phyloP scores from a whole-genome alignment of 2,888 invertebrate species.

The Lepidochrysops patricia region DNA sequence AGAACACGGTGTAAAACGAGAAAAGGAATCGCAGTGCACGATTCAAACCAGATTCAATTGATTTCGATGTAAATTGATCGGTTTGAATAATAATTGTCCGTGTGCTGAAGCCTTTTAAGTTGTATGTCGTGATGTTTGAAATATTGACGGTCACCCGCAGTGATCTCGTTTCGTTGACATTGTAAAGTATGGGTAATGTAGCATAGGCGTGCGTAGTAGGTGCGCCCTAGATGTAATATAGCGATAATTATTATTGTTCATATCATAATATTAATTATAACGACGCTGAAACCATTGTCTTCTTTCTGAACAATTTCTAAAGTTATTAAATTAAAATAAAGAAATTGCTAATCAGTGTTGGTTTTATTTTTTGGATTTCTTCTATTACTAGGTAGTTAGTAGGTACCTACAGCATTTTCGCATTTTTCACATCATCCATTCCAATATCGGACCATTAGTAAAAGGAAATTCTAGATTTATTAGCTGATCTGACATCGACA shows the following conservation, averaged over 20 bases:
- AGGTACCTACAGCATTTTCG: too few relatives aligned
- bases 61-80: too few relatives aligned
- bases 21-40: too few relatives aligned
- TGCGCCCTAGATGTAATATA: conserved; percentile 68
- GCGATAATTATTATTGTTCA: conserved; percentile 77
- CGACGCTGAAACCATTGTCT: conserved; percentile 77
- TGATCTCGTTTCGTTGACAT: conserved; percentile 41
- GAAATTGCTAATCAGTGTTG: conserved; percentile 67
- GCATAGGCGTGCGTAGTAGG: conserved; percentile 59
- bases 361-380: conserved; percentile 40
- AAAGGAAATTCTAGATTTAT: too few relatives aligned
- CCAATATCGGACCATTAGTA: too few relatives aligned
- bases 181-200: conserved; percentile 53
- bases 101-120: too few relatives aligned
- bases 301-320: conserved; percentile 86
- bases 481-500: too few relatives aligned
- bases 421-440: too few relatives aligned
- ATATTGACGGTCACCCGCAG: conserved; percentile 41
- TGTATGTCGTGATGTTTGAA: conserved; percentile 22
- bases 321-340: conserved; percentile 78
- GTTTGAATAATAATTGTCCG: too few relatives aligned
- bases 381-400: too few relatives aligned
- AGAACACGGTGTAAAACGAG: too few relatives aligned
- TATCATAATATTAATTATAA: conserved; percentile 81
- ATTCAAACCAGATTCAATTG: too few relatives aligned